These are phyloP conservation scores for Heliothis subflexa DNA, from an alignment of 1,140 invertebrate genomes.

Conservation along the genomic window DNA sequence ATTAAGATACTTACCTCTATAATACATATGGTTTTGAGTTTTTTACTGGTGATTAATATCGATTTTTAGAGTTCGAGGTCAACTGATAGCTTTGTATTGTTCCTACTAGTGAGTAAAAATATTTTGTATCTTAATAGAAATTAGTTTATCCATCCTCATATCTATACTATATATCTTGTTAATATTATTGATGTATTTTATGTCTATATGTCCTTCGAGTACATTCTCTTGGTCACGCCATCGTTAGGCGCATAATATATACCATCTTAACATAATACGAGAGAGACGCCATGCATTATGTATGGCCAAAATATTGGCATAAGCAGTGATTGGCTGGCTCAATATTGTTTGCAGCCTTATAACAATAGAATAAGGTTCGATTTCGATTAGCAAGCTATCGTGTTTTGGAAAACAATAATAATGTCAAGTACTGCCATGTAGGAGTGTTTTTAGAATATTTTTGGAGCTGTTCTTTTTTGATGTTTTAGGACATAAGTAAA, in stretches of 20 bases:
- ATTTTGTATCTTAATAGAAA: neutral
- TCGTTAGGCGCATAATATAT: constrained; percentile 41
- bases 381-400: neutral
- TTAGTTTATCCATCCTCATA: neutral
- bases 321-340: constrained; percentile 36
- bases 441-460: constrained; percentile 16
- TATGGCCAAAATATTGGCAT: constrained; percentile 39
- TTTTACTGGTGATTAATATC: too few relatives aligned
- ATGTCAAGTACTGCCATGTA: constrained; percentile 11
- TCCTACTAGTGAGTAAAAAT: too few relatives aligned
- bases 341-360: neutral
- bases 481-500: neutral
- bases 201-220: constrained; percentile 32
- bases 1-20: too few relatives aligned
- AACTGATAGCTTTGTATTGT: too few relatives aligned
- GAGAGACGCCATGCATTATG: constrained; percentile 38
- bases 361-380: neutral
- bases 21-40: too few relatives aligned
- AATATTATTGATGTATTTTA: constrained; percentile 32
- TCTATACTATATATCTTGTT: neutral
- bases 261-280: constrained; percentile 40
- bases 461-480: neutral
- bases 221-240: constrained; percentile 28
- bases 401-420: constrained; percentile 33
- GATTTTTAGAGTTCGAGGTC: too few relatives aligned